Percentiles rank a stretch among this genome's conserved stretches.
phyloP scores from a whole-genome alignment of 92 coral and sea anemone genomes.

The Epizoanthus stellaris region DNA sequence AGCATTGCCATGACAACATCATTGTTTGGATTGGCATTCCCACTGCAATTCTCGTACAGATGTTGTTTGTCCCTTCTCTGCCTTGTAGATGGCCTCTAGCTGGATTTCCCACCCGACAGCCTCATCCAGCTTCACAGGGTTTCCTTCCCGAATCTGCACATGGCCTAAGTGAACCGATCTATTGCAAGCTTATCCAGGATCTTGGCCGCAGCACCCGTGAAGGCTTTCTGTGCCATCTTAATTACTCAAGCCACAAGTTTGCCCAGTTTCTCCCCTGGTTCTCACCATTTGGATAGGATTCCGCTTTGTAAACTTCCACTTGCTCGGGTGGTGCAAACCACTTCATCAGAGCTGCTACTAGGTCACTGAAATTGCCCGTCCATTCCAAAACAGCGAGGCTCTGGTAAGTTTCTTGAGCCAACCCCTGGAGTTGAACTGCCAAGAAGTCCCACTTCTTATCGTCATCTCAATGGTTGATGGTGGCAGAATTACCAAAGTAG shows the following conservation, averaged over 20 bases:
- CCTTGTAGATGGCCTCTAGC: constrained; percentile 27
- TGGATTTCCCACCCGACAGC: too few species aligned
- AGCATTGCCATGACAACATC: constrained; percentile 21
- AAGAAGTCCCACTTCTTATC: constrained; percentile 28
- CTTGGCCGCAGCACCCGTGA: background rate
- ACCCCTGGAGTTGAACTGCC: constrained; percentile 18
- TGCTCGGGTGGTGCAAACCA: constrained; percentile 30
- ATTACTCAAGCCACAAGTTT: background rate
- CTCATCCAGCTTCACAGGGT: constrained; percentile 4
- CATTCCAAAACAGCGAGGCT: background rate
- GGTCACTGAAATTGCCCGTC: background rate
- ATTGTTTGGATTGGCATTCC: background rate
- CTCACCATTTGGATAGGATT: background rate
- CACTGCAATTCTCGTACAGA: background rate
- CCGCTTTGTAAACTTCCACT: constrained; percentile 21
- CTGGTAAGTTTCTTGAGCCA: constrained; percentile 29
- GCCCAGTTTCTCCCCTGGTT: background rate
- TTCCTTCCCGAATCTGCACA: constrained; percentile 22
- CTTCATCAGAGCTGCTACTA: constrained; percentile 16
- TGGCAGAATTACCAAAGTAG: background rate
- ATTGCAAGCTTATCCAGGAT: constrained; percentile 30
- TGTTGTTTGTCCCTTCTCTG: background rate
- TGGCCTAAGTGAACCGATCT: constrained; percentile 46
- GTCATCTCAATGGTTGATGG: constrained; percentile 9
- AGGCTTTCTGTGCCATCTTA: too few species aligned